Conservation (phyloP, 2,888 invertebrate genomes). For the Tenthredo notha region DNA sequence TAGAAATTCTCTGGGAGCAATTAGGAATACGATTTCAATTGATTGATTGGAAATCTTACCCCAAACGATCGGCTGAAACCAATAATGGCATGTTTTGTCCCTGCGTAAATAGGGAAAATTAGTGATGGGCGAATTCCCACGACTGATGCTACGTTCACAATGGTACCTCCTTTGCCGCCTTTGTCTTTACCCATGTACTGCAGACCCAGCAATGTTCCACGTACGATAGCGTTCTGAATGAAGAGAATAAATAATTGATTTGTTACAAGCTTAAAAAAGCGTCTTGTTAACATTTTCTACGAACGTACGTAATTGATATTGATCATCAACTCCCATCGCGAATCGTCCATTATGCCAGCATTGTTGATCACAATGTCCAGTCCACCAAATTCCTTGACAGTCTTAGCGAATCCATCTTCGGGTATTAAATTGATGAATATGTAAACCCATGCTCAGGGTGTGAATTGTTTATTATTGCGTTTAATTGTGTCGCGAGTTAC, state of each 20-base stretch:
- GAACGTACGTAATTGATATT: conserved; percentile 63
- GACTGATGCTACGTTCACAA: conserved; percentile 35
- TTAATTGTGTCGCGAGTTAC: conserved; percentile 59
- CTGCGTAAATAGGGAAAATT: conserved; percentile 6
- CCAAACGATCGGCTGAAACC: conserved; percentile 39
- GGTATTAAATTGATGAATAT: background rate
- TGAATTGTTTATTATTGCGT: background rate
- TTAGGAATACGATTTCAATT: background rate
- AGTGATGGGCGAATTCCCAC: background rate
- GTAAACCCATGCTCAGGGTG: background rate
- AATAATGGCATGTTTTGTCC: conserved; percentile 30
- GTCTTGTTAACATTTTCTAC: too few relatives aligned
- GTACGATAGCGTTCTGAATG: conserved; percentile 19
- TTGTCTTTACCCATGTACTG: conserved; percentile 46
- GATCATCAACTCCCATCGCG: conserved; percentile 68
- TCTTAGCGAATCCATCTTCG: conserved; percentile 77
- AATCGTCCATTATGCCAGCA: conserved; percentile 71
- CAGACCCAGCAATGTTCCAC: conserved; percentile 32
- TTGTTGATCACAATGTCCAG: conserved; percentile 80
- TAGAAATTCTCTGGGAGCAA: background rate
- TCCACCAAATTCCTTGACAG: conserved; percentile 77
- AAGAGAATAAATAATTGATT: too few relatives aligned
- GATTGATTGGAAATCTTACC: conserved; percentile 30
- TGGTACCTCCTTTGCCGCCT: conserved; percentile 44
- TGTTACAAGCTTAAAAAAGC: too few relatives aligned